Evolutionary conservation across 2,888 invertebrate species (phyloP), one percentile per base, ranked within the genome.

Genomic region (Drosophila meridiana): DNA sequence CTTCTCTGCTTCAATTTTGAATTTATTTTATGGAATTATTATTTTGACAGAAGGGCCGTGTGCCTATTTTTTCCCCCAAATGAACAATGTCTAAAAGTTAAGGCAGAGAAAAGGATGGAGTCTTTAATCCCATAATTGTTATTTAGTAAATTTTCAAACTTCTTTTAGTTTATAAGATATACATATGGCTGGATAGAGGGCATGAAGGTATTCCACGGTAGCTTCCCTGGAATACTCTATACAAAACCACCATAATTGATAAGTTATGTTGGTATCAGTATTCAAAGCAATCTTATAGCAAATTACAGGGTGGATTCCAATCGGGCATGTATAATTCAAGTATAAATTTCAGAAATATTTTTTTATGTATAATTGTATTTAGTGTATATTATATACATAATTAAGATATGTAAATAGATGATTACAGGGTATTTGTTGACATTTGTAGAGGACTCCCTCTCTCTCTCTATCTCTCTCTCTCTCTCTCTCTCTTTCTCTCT

Each of bases 1-100:
- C 8, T 38, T 32, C 9, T 36, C 11, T 32, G n/a, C 14, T 38
- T 36, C 28, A 87, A 75, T 65, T 83, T 73, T 13, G 52, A 69
- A 65, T 83, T 81, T 66, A 0, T 4, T 63, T 0, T 4, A 28
- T 4, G 3, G 7, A 72, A 52, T 52, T 59, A 62, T 1, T 30
- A n/a, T 4, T 2, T 9, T 53, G 64, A 59, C 60, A 56, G 20
- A 8, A 9, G 28, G 20, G 14, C 11, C 36, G 43, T 13, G 8
- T 20, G 50, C 40, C 47, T 30, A 5, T 57, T 45, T 42, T 34
- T 28, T 4, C 2, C 30, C 13, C 47, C 14, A 20, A 67, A 56
- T 63, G 48, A 58, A 32, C 11, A 32, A 6, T 43, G 30, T 32
- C 59, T 59, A 32, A 62, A 55, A 26, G 4, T 28, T 14, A 2